Conservation (phyloP, 92 coral and sea anemone genomes). For the Phymanthus crucifer region DNA sequence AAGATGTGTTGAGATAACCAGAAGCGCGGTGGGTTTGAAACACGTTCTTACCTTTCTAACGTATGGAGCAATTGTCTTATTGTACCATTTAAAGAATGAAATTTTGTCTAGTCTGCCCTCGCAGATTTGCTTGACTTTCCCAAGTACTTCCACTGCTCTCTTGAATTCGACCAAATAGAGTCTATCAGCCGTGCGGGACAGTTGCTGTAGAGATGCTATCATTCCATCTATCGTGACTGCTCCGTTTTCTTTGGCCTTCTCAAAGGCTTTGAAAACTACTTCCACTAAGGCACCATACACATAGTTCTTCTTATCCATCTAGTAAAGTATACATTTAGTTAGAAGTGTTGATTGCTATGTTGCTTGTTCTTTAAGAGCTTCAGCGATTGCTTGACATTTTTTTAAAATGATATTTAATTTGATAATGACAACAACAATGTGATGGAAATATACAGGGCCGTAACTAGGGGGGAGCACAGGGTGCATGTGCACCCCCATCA, state of each 20-base stretch:
- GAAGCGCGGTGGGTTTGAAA: no score
- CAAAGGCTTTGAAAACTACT: background rate
- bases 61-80: background rate
- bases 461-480: no score
- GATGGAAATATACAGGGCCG: no score
- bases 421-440: no score
- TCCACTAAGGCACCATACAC: background rate
- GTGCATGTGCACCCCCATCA: no score
- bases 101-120: background rate
- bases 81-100: background rate
- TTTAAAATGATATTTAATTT: no score
- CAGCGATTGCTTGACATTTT: no score
- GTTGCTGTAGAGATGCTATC: background rate
- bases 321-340: background rate
- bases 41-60: background rate
- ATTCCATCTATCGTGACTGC: background rate
- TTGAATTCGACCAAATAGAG: background rate
- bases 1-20: no score
- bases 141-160: background rate
- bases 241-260: background rate
- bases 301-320: background rate
- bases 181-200: background rate
- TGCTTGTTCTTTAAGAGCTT: no score
- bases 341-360: background rate
- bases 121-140: background rate